phyloP scores from a whole-genome alignment of 2,797 vertebrate species.

The Todus mexicanus region DNA sequence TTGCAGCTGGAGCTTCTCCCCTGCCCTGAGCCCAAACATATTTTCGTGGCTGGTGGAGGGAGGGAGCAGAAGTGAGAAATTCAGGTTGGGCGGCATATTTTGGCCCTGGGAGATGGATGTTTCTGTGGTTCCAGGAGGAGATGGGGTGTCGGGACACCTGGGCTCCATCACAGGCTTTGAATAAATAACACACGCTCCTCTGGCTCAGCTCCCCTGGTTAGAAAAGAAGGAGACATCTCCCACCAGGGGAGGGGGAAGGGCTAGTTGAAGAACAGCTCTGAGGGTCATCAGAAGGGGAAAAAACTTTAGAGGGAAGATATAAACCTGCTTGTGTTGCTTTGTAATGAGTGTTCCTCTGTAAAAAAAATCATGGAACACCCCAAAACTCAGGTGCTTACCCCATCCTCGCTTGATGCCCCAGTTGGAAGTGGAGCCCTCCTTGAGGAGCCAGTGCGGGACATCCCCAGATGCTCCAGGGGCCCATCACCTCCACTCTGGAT shows the following conservation, averaged over 20 bases:
- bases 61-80: background rate
- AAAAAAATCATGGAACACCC: fast-evolving
- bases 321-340: background rate
- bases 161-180: background rate
- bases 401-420: background rate
- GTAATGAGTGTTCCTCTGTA: background rate
- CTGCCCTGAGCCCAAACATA: background rate
- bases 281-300: background rate
- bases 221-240: background rate
- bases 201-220: background rate
- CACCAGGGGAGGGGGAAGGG: background rate
- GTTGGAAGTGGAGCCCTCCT: background rate
- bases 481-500: background rate
- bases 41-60: background rate
- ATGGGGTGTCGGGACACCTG: background rate
- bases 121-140: background rate
- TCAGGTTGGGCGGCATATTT: background rate
- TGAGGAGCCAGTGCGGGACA: background rate
- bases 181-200: background rate
- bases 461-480: background rate
- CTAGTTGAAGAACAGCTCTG: background rate
- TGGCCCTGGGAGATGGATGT: background rate
- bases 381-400: background rate
- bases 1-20: background rate
- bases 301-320: background rate